Base-by-base conservation (phyloP, 2,888 invertebrate species). In the Synanthedon andrenaeformis region DNA sequence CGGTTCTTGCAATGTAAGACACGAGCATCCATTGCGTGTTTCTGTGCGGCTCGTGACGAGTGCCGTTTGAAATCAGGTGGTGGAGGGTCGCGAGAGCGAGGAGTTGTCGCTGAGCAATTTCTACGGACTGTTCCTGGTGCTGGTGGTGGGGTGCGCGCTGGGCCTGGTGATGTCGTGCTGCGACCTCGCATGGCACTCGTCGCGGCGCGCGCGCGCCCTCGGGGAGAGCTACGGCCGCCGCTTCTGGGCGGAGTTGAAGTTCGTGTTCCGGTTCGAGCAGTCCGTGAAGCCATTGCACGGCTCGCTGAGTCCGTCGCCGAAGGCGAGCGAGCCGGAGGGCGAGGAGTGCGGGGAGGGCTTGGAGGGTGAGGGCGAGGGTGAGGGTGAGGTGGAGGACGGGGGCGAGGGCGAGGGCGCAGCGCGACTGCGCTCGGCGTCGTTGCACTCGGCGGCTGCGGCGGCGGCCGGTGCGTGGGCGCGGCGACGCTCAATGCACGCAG, bases 71-170 rank as follows among this genome's bases (percentile, higher is more conserved):
- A 50, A 53, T 52, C 70, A 84, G 84, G 71, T 65, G 51, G 63
- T 59, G 35, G 82, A 80, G 23, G 76, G 75, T 48, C 70, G 62
- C 60, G 74, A 69, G 61, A 82, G 72, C 63, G 64, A 62, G 70
- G 80, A 68, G 80, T 89, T 62, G 55, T 90, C 89, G 54, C 87
- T 97, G 66, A 89, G 90, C 58, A 96, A 96, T 78, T 93, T 95
- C 45, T 91, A 92, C 59, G 95, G 95, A 49, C 92, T 95, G 49
- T 96, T 94, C 79, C 82, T 94, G 55, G 93, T 95, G 58, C 83
- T 95, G 57, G 89, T 90, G 52, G 86, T 90, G 55, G 95, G 94
- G 0, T 89, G 92, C 62, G 79, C 85, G 51, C 70, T 92, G 52
- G 92, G 93, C 51, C 81, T 92, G 58, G 62, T 91, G 53, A 88